Conservation (phyloP, 2,113 vertebrate genomes). For the Scomber colias region DNA sequence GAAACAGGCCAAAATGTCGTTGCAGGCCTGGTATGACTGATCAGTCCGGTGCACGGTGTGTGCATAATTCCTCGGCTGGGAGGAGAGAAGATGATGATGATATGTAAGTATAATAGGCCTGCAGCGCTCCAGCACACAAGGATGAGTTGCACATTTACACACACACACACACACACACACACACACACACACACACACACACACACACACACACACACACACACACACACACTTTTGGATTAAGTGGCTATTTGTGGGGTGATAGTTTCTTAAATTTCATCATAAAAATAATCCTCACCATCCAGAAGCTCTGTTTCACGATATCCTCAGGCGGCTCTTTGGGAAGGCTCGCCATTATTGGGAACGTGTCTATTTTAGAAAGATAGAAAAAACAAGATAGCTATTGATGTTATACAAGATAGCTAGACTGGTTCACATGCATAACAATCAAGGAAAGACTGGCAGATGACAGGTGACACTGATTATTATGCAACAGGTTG, state of each 20-base stretch:
- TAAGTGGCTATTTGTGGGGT: not conserved
- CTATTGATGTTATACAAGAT: slow-evolving; percentile 24
- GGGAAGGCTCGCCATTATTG: slow-evolving; percentile 77
- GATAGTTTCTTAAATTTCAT: not conserved
- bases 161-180: not conserved
- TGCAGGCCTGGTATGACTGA: slow-evolving; percentile 85
- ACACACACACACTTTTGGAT: not conserved
- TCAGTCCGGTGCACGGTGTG: slow-evolving; percentile 84
- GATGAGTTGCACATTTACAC: not conserved
- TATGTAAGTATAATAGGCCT: not conserved
- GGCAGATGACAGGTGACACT: slow-evolving; percentile 38
- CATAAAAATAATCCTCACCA: slow-evolving; percentile 79
- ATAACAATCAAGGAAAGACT: slow-evolving; percentile 30
- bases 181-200: not conserved
- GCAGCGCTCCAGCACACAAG: too few relatives aligned
- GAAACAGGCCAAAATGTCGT: slow-evolving; percentile 87
- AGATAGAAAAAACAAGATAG: slow-evolving; percentile 12
- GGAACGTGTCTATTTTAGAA: slow-evolving; percentile 53
- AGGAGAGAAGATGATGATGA: slow-evolving; percentile 12
- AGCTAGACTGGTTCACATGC: slow-evolving; percentile 56
- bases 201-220: not conserved
- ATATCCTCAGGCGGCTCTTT: slow-evolving; percentile 73
- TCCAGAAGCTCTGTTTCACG: slow-evolving; percentile 86
- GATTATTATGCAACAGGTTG: slow-evolving; percentile 57
- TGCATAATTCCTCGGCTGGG: slow-evolving; percentile 85